Evolutionary conservation across 2,797 vertebrate species (phyloP).

Genomic region (Erithacus rubecula): DNA sequence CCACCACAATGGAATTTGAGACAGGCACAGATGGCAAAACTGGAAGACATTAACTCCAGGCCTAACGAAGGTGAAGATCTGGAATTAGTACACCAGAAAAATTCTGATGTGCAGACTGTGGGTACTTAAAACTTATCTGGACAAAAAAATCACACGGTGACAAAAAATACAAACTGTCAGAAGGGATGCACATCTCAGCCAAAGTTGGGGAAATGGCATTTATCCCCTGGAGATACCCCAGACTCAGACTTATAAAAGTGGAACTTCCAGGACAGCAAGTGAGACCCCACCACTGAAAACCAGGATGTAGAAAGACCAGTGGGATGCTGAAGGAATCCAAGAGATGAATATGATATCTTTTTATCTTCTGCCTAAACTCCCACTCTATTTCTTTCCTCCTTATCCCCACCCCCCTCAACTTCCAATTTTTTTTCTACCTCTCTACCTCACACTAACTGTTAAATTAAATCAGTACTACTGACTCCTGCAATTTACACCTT

Average conservation of each 20-base stretch:
- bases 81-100: neutral
- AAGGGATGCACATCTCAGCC: neutral
- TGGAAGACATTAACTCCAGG: neutral
- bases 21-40: neutral
- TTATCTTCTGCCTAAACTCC: neutral
- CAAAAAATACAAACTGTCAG: neutral
- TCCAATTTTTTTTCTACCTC: neutral
- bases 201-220: neutral
- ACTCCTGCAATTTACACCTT: neutral
- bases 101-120: neutral
- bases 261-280: neutral
- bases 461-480: neutral
- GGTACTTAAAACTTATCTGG: neutral
- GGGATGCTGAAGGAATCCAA: neutral
- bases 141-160: neutral
- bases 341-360: neutral
- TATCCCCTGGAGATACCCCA: rapidly evolving
- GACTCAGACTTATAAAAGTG: rapidly evolving
- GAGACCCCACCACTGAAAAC: neutral
- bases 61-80: neutral
- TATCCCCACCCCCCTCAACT: too few species aligned
- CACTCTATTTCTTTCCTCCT: neutral
- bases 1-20: neutral
- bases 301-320: neutral
- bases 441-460: neutral